These are phyloP conservation scores for Shargacucullia verbasci DNA, from an alignment of 2,888 invertebrate species.

Conservation along the genomic window DNA sequence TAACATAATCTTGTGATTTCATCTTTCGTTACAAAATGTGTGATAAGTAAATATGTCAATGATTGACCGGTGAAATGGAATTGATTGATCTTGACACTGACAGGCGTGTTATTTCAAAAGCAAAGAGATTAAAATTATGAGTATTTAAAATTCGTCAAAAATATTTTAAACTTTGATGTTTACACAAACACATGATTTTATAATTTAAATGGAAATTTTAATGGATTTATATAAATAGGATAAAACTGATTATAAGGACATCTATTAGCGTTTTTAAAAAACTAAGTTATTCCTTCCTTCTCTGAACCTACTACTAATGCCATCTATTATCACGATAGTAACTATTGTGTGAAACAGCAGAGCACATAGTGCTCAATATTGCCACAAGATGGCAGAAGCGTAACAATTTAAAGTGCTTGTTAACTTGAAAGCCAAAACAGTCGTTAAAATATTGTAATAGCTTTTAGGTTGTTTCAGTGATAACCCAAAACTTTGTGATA, in stretches of 20 bases:
- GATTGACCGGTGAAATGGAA: not conserved
- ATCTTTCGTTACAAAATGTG: slow-evolving; percentile 5
- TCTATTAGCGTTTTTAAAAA: not conserved
- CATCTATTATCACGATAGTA: not conserved
- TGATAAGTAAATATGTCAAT: slow-evolving; percentile 5
- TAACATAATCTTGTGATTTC: slow-evolving; percentile 31
- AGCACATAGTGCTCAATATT: not conserved
- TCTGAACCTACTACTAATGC: not conserved
- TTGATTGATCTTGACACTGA: not conserved
- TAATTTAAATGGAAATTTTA: too few species aligned
- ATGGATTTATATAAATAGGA: too few species aligned
- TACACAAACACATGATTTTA: too few species aligned
- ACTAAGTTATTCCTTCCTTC: not conserved
- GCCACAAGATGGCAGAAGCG: slow-evolving; percentile 17
- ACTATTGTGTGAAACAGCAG: not conserved
- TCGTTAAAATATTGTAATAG: too few species aligned
- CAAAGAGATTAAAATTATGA: not conserved
- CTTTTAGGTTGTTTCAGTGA: too few species aligned
- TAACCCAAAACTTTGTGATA: too few species aligned
- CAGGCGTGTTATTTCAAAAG: not conserved
- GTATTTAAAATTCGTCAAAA: too few species aligned
- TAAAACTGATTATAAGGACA: slow-evolving; percentile 12
- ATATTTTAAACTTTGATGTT: too few species aligned
- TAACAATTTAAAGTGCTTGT: not conserved
- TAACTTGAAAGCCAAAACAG: not conserved